Evolutionary conservation across 2,797 vertebrate species (phyloP), one percentile per base, ranked within the genome.

Genomic region (Typhlichthys eigenmanni): DNA sequence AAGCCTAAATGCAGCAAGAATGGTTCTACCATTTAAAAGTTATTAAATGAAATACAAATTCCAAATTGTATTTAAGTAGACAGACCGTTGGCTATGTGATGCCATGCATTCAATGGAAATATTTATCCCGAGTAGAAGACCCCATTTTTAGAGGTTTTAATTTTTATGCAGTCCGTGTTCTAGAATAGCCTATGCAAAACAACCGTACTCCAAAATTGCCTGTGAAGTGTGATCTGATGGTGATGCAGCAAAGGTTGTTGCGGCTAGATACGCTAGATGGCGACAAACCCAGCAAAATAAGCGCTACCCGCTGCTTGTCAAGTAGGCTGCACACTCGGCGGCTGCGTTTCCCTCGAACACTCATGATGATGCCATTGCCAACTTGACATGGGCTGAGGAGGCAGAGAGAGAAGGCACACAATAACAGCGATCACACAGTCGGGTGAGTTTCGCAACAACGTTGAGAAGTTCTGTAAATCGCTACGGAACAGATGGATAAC

Each of bases 331-430:
- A 17, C 60, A 3, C 64, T 58, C 45, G n/a, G 0, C 62, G n/a
- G 0, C 62, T 52, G 62, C 60, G 69, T 55, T 54, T 38, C 46
- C 63, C 24, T 6, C 2, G 32, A 50, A 54, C 34, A 24, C 66
- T 38, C 47, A 2, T 61, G 75, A 61, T 19, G 24, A 24, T 24
- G 24, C 24, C 24, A 24, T 62, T 76, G 58, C 2, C 38, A 16
- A 48, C 79, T 56, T 75, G 82, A 85, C 81, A 87, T 87, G 88
- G 83, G 82, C 79, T 87, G 84, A 87, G 72, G 84, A 87, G 72
- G 65, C 71, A 1, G 54, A 60, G 58, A 64, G 65, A 55, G 34
- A 38, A 68, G 70, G 55, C 52, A 75, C 50, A 52, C 34, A 13
- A 58, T 68, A 46, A 55, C 67, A 69, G 55, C 38, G 58, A 77